A percentile compares a stretch with the other conserved stretches of the same genome.
Evolutionary conservation across 2,113 vertebrate genomes (phyloP).

Genomic region (Onychostruthus taczanowskii): DNA sequence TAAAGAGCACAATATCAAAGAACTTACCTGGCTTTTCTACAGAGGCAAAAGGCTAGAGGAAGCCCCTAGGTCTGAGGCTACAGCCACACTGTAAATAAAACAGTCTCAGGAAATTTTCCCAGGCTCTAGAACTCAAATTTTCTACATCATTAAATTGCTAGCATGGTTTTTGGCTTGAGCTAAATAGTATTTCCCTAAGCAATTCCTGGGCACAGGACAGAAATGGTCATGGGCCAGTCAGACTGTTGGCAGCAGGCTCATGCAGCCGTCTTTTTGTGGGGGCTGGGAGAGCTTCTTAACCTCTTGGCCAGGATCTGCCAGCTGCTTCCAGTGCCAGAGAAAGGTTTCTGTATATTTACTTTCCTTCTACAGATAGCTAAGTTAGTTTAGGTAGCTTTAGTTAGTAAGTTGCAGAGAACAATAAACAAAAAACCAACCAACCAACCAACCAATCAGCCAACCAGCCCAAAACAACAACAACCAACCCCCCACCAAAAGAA

Average conservation of each 20-base stretch:
- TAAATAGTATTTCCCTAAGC: not conserved
- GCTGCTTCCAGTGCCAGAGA: not conserved
- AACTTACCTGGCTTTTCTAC: not conserved
- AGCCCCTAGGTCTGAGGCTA: not conserved
- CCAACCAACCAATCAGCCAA: not conserved
- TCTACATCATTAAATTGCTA: constrained; percentile 24
- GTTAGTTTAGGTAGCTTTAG: not conserved
- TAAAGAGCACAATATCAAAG: not conserved
- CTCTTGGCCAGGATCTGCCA: not conserved
- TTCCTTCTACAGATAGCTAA: not conserved
- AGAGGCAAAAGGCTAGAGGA: not conserved
- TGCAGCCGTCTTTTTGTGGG: not conserved
- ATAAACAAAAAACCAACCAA: not conserved
- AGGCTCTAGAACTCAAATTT: constrained; percentile 14
- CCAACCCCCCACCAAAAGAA: not conserved
- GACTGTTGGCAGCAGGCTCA: not conserved
- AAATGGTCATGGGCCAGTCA: not conserved
- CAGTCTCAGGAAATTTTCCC: not conserved
- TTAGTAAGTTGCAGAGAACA: not conserved
- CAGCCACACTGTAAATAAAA: not conserved
- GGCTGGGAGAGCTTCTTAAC: not conserved
- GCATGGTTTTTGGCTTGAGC: constrained; percentile 7
- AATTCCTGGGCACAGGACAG: not conserved
- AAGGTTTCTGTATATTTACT: not conserved
- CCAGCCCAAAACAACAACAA: not conserved